Percentiles rank a stretch among this genome's conserved stretches.
These are phyloP conservation scores for Lepidostoma basale DNA, from an alignment of 1,140 invertebrate species.

Conservation along the genomic window DNA sequence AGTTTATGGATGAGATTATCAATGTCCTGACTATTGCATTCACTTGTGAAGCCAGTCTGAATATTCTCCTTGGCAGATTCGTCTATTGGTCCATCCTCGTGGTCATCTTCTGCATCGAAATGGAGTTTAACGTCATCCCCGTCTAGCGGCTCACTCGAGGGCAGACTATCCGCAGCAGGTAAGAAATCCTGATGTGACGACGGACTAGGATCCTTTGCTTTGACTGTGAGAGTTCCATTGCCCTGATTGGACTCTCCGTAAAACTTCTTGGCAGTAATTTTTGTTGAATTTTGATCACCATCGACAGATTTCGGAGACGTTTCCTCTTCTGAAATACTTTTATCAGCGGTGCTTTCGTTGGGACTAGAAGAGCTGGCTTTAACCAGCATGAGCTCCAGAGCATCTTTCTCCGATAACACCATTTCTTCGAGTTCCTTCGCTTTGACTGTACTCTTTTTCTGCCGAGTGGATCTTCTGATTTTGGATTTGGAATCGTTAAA, in stretches of 20 bases:
- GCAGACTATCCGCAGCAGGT: background rate
- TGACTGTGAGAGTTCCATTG: background rate
- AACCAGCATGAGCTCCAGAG: conserved; percentile 30
- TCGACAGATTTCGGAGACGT: background rate
- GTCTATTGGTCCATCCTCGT: conserved; percentile 50
- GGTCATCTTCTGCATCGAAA: conserved; percentile 50
- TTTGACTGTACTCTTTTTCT: conserved; percentile 54
- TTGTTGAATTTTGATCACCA: background rate
- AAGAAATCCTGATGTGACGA: background rate
- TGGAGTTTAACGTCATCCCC: conserved; percentile 50
- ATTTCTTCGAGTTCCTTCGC: conserved; percentile 54
- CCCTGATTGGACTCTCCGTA: conserved; percentile 13
- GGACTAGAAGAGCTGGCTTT: conserved; percentile 1
- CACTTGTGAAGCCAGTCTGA: conserved; percentile 50
- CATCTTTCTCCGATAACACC: conserved; percentile 52
- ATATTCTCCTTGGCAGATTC: conserved; percentile 53
- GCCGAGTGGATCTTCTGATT: conserved; percentile 39
- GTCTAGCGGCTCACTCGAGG: background rate
- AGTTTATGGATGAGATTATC: conserved; percentile 60
- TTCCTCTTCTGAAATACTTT: conserved; percentile 2
- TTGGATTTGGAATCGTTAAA: conserved; percentile 51
- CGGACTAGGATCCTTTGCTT: background rate
- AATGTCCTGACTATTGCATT: conserved; percentile 50
- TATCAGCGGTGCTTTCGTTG: background rate
- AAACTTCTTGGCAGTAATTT: conserved; percentile 31